Evolutionary conservation across 2,888 invertebrate genomes (phyloP).

Genomic region (Nebria brevicollis): DNA sequence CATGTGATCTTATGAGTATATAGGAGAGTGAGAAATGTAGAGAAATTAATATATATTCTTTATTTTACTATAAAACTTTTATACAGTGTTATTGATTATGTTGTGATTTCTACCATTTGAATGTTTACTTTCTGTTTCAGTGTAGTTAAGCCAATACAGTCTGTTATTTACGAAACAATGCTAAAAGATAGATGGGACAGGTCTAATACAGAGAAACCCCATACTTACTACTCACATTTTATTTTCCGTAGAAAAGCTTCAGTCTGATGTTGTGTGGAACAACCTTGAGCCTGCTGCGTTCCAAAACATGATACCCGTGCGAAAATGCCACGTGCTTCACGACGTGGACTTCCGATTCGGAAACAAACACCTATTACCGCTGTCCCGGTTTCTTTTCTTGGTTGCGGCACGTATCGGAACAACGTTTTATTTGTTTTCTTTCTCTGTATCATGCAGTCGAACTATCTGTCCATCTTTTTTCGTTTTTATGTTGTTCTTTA

Average conservation of each 20-base stretch:
- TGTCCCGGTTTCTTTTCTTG: conserved; percentile 39
- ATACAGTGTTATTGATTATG: too few relatives aligned
- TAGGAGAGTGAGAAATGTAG: too few relatives aligned
- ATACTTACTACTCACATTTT: not conserved
- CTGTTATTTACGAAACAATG: not conserved
- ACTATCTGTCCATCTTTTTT: conserved; percentile 8
- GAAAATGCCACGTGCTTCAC: conserved; percentile 36
- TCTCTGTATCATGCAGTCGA: conserved; percentile 12
- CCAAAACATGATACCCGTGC: conserved; percentile 39
- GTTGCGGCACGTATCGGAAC: conserved; percentile 21
- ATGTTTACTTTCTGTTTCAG: not conserved
- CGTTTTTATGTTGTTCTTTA: not conserved
- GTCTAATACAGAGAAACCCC: not conserved
- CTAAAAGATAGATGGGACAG: not conserved
- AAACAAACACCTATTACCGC: conserved; percentile 47
- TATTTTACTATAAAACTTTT: too few relatives aligned
- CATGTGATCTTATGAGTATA: too few relatives aligned
- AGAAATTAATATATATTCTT: too few relatives aligned
- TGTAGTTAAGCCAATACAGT: not conserved
- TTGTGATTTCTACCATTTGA: not conserved
- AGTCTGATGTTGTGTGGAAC: not conserved
- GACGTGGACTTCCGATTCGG: conserved; percentile 47
- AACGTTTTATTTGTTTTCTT: not conserved
- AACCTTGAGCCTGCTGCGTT: conserved; percentile 14
- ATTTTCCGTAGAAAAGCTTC: conserved; percentile 8